Base-by-base conservation (phyloP, 2,113 vertebrate genomes). In the Muntiacus muntjak region DNA sequence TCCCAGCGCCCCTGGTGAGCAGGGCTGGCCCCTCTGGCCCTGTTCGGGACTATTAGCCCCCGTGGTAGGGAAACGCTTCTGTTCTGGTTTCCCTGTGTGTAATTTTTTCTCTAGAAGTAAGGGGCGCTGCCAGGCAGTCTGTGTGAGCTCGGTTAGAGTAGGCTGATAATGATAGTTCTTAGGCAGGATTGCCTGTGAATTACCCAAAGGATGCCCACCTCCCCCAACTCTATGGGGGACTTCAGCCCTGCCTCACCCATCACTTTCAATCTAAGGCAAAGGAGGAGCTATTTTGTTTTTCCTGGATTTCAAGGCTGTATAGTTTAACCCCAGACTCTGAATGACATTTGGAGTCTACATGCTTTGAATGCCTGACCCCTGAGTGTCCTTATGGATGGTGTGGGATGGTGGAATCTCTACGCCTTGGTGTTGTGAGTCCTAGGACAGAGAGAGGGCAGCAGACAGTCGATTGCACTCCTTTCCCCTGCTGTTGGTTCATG, bases 41-140 rank as follows among this genome's bases (percentile, higher is more conserved):
- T 23, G 50, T 11, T 36, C 58, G 5, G n/a, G 28, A 74, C 40
- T 45, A 1, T 40, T 52, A 3, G 4, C 28, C 40, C 71, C 33
- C 19, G 28, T 3, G 2, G 23, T 23, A 21, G 55, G 26, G 21
- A 55, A 74, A 50, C n/a, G 57, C 54, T 52, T n/a, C 52, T n/a
- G 1, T 57, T 33, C 57, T 28, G 4, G 0, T 36, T 60, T 91
- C 12, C 58, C 12, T 47, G 3, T 47, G 64, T 89, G 76, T 71
- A 74, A 87, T 55, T 96, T 28, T 78, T 89, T 91, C 67, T 92
- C 12, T 93, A 93, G 91, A 87, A 71, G 64, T 47, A 19, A 92
- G 82, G 57, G 57, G 26, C 17, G 21, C 64, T 74, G 50, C 74
- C 92, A 88, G 95, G 87, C 33, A 25, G 55, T 23, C 57, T 36